These are phyloP conservation scores for Genyomyrus donnyi DNA, from an alignment of 2,113 vertebrate species.

Conservation along the genomic window DNA sequence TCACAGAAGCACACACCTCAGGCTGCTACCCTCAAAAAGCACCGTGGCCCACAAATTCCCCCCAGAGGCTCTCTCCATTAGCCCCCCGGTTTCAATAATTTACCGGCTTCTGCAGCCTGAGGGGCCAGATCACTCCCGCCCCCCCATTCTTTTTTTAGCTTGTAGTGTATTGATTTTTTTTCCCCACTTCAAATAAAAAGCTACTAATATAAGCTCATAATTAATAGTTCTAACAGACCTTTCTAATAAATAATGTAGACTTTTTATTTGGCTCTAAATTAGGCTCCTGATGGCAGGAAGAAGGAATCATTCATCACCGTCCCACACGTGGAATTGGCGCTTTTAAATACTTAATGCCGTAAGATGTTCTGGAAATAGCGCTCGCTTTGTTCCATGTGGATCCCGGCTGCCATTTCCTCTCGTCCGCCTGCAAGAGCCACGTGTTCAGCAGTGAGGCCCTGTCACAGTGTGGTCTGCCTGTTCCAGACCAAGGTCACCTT, in stretches of 20 bases:
- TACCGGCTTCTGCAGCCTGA: background rate
- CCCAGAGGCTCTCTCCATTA: background rate
- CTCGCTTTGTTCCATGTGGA: constrained; percentile 17
- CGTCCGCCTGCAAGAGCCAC: constrained; percentile 34
- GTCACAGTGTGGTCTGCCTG: constrained; percentile 30
- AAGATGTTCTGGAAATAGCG: constrained; percentile 26
- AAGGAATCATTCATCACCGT: constrained; percentile 25
- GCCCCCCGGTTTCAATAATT: background rate
- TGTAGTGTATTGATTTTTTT: constrained; percentile 9
- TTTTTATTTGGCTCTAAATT: constrained; percentile 39
- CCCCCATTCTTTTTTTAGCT: background rate
- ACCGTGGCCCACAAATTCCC: background rate
- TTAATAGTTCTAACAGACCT: constrained; percentile 33
- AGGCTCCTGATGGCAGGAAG: constrained; percentile 29
- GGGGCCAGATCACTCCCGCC: background rate
- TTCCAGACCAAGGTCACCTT: constrained; percentile 33
- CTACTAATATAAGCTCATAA: constrained; percentile 35
- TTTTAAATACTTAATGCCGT: constrained; percentile 44
- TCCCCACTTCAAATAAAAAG: constrained; percentile 8
- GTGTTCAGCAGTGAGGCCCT: constrained; percentile 44
- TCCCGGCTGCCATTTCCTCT: background rate
- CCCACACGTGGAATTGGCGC: constrained; percentile 23
- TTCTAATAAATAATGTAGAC: constrained; percentile 45
- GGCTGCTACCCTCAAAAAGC: background rate
- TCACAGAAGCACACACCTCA: background rate